Base-by-base conservation (phyloP, 1,140 invertebrate genomes). In the Condylostylus longicornis region DNA sequence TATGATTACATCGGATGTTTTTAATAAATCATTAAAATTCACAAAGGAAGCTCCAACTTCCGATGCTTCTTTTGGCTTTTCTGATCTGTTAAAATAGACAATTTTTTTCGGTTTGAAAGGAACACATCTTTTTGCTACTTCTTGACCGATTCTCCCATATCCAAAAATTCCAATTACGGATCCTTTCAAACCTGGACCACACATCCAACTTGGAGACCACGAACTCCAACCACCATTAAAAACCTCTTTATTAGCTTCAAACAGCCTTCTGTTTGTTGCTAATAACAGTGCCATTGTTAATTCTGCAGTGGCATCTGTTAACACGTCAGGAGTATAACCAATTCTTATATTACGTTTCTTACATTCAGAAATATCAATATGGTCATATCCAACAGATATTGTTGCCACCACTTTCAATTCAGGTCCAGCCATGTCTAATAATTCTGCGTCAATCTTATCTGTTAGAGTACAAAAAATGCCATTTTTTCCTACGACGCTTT, bases 261-360 rank as follows among this genome's bases (percentile, higher is more conserved):
- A 70, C 2, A 95, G 59, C 42, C 84, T 70, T 29, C 90, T 41
- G 18, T 43, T 55, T 6, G 52, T 53, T 10, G 56, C 50, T 8
- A 60, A 31, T 15, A 60, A 35, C 3, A 60, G 14, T 51, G 66
- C 38, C 4, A 97, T 67, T 10, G 86, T 82, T 12, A 93, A 61
- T 64, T 97, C 90, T 9, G 90, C 87, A n/a, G 83, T 86, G 2
- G 90, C 82, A 66, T 90, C 82, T 1, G 89, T 94, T 9, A 96
- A 61, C 12, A 93, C 80, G 52, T 81, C 76, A 2, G 91, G 90
- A 2, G 91, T 96, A 50, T 88, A 88, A 1, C 90, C 91, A 34
- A 88, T 67, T 46, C 66, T 69, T 40, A 88, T 77, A 18, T 72
- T 69, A 48, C 74, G 67, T 34, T 63, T 67, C 50, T 71, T 78